Evolutionary conservation across 2,113 vertebrate species (phyloP).

Genomic region (Ceyx melanurus): DNA sequence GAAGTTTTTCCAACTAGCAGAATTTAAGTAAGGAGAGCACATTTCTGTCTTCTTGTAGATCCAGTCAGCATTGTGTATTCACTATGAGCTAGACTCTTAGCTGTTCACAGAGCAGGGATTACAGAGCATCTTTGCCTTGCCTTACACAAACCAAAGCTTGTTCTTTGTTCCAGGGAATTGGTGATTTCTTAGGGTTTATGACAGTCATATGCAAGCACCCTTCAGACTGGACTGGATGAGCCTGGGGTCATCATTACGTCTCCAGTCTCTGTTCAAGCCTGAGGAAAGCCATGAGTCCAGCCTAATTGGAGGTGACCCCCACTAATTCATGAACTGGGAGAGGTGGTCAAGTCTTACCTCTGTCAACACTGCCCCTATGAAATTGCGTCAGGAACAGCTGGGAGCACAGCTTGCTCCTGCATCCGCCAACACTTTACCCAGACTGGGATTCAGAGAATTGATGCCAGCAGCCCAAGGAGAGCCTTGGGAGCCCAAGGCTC

Average conservation of each 20-base stretch:
- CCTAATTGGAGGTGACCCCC: background rate
- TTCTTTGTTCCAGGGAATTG: background rate
- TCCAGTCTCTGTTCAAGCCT: background rate
- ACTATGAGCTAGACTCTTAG: background rate
- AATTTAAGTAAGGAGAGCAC: background rate
- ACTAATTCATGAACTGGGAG: too few species aligned
- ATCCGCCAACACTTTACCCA: background rate
- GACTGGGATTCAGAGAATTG: background rate
- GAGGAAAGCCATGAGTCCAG: background rate
- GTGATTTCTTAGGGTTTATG: background rate
- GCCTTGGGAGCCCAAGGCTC: background rate
- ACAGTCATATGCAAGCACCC: background rate
- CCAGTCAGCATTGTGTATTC: background rate
- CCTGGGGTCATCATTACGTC: background rate
- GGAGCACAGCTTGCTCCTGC: background rate
- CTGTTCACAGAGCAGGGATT: background rate
- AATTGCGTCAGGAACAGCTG: background rate
- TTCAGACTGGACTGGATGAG: background rate
- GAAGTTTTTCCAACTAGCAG: background rate
- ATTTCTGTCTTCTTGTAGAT: background rate
- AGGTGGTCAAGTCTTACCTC: background rate
- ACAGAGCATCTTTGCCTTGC: background rate
- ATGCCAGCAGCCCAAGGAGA: background rate
- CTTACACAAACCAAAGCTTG: background rate
- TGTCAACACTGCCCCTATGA: background rate